A percentile compares a stretch with the other conserved stretches of the same genome.
Evolutionary conservation across 64 coral and sea anemone species (phyloP).

Genomic region (Catalaphyllia jardinei): DNA sequence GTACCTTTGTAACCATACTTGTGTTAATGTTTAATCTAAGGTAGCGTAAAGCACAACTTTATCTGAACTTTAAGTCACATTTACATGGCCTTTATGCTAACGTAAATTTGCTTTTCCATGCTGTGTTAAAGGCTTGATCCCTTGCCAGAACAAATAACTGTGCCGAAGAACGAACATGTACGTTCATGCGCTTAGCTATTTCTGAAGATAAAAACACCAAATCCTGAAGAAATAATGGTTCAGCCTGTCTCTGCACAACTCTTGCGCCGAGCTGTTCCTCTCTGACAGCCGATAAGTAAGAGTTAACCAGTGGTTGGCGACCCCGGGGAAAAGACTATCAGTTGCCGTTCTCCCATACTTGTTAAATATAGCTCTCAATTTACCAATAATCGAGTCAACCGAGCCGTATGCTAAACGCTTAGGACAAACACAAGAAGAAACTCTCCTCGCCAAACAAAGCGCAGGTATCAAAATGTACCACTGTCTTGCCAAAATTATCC

Average conservation of each 20-base stretch:
- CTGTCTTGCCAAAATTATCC: not conserved
- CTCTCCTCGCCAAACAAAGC: not conserved
- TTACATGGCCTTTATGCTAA: too few species aligned
- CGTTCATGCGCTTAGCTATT: slow-evolving; percentile 2
- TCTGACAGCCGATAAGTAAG: slow-evolving; percentile 19
- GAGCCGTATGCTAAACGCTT: slow-evolving; percentile 3
- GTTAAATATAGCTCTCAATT: not conserved
- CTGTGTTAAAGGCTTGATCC: slow-evolving; percentile 43
- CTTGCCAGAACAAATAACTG: not conserved
- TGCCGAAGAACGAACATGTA: not conserved
- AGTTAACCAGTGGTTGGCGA: slow-evolving; percentile 43
- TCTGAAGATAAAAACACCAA: not conserved
- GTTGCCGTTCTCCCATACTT: not conserved
- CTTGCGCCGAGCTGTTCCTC: slow-evolving; percentile 9
- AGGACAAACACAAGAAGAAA: slow-evolving; percentile 8
- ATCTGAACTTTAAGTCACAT: too few species aligned
- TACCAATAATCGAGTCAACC: slow-evolving; percentile 3
- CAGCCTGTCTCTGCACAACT: not conserved
- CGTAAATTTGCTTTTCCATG: too few species aligned
- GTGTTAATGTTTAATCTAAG: too few species aligned
- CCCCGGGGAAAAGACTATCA: not conserved
- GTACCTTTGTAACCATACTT: too few species aligned
- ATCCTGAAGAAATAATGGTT: slow-evolving; percentile 20
- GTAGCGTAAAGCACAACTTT: too few species aligned
- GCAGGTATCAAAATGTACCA: not conserved